These are phyloP conservation scores for Danio jaintianensis DNA, from an alignment of 2,797 vertebrate species.

Conservation along the genomic window DNA sequence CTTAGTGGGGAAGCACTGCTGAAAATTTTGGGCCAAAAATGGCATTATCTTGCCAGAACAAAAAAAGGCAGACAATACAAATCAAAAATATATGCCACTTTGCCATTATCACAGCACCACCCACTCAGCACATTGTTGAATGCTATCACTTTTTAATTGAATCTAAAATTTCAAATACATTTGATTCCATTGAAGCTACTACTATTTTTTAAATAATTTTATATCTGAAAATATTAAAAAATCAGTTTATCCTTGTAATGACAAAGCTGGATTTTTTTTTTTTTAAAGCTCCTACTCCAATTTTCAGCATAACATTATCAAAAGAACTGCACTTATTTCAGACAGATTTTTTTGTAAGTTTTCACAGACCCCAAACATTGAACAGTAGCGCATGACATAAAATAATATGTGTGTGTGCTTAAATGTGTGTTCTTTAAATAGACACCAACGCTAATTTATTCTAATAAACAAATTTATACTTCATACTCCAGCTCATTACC, in stretches of 20 bases:
- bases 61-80: too few relatives aligned
- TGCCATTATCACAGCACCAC: too few relatives aligned
- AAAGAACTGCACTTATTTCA: not conserved
- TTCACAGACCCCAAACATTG: not conserved
- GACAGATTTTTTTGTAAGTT: not conserved
- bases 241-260: not conserved
- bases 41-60: too few relatives aligned
- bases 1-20: too few relatives aligned
- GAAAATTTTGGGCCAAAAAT: too few relatives aligned
- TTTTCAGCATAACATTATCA: not conserved
- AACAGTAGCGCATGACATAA: not conserved
- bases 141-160: too few relatives aligned
- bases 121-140: too few relatives aligned
- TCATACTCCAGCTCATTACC: constrained; percentile 71
- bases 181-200: too few relatives aligned
- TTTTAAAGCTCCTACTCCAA: not conserved
- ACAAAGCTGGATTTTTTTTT: not conserved
- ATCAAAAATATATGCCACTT: too few relatives aligned
- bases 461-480: not conserved
- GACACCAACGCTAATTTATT: not conserved
- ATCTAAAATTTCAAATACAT: too few relatives aligned
- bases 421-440: not conserved
- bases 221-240: not conserved
- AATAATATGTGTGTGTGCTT: not conserved
- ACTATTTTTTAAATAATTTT: too few relatives aligned